Conservation (phyloP, 2,113 vertebrate species). For the Macquaria ambigua region DNA sequence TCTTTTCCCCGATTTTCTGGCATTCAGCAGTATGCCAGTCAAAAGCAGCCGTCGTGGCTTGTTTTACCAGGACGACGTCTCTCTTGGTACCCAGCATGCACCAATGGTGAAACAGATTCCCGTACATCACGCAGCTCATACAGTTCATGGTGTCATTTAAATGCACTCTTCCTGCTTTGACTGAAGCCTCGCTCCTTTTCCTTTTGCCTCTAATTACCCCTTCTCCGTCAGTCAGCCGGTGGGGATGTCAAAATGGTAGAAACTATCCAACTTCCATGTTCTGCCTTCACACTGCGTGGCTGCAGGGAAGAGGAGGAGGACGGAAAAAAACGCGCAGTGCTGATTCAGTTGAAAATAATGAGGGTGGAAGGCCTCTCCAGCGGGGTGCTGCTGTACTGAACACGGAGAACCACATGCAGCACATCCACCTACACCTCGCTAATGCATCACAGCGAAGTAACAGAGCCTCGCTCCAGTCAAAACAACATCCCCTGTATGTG, state of each 20-base stretch:
- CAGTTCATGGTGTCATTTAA: constrained; percentile 34
- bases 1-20: neutral
- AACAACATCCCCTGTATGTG: constrained; percentile 48
- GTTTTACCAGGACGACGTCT: neutral
- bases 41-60: neutral
- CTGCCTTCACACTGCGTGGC: constrained; percentile 51
- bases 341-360: constrained; percentile 78
- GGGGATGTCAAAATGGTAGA: constrained; percentile 62
- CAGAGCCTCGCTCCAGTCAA: constrained; percentile 46
- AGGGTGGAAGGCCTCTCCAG: constrained; percentile 72
- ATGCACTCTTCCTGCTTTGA: constrained; percentile 9
- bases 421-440: constrained; percentile 64
- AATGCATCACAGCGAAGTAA: constrained; percentile 60
- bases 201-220: constrained; percentile 68
- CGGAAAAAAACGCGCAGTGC: constrained; percentile 36
- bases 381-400: constrained; percentile 58
- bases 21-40: neutral
- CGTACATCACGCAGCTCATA: constrained; percentile 1
- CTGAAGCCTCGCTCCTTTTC: constrained; percentile 49
- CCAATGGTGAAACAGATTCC: neutral
- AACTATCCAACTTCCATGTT: constrained; percentile 63
- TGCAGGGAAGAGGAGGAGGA: constrained; percentile 29
- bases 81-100: neutral
- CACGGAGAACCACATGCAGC: constrained; percentile 61
- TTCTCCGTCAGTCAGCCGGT: constrained; percentile 58